Evolutionary conservation across 2,113 vertebrate species (phyloP), one percentile per base, ranked within the genome.

Genomic region (Perca schrenkii): DNA sequence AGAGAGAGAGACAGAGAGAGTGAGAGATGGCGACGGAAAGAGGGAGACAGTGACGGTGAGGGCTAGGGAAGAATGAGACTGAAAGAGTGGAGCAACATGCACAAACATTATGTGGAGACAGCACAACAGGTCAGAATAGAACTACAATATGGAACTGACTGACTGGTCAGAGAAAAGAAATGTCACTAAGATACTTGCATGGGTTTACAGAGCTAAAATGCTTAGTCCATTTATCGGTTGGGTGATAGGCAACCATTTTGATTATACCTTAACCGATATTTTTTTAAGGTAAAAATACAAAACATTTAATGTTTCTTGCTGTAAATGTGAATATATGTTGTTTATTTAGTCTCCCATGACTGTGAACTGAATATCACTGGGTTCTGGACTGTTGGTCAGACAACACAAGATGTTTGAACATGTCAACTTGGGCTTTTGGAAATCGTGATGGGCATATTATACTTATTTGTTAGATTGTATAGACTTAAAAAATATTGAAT

Each of bases 11-110:
- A 46, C 2, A 49, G 6, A 53, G 34, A 63, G 50, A 28, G n/a
- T 34, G 28, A 46, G 67, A 43, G 69, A 82, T 63, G 72, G 76
- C 75, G 57, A 4, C 46, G 79, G 74, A 83, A 22, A 46, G 58
- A 70, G 60, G 19, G 66, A 83, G 65, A 81, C 2, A 14, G 36
- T 5, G 60, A 36, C 6, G 7, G 7, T 25, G 72, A 81, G 8
- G 66, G 19, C 62, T 13, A 40, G 77, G 74, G 21, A 61, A 31
- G 72, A 62, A 85, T 77, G 53, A 62, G 31, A 73, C 79, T 76
- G 52, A 68, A 68, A 63, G n/a, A 60, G 49, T 36, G 13, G 47
- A 79, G 67, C 14, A 78, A 14, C 25, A 36, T 21, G 46, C 13
- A 12, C 40, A 13, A 31, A 67, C 28, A 74, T 25, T 28, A 73